These are phyloP conservation scores for Poeciliopsis presidionis DNA, from an alignment of 2,797 vertebrate genomes.

Conservation along the genomic window DNA sequence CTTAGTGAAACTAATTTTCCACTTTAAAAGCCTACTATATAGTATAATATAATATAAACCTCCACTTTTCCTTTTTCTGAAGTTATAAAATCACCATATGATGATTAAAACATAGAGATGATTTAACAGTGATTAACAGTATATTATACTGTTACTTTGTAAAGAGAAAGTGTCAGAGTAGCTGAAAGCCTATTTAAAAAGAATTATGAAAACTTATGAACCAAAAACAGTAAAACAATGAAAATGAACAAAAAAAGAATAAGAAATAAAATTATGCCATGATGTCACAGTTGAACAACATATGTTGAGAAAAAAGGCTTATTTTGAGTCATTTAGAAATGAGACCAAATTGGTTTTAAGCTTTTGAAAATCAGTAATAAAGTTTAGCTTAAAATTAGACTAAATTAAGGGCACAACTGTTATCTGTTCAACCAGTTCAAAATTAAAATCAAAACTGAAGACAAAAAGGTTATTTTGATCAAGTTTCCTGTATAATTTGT, in stretches of 20 bases:
- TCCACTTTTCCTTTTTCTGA: neutral
- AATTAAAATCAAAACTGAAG: too few relatives aligned
- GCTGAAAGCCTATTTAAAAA: neutral
- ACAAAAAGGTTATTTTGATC: too few relatives aligned
- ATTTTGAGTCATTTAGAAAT: too few relatives aligned
- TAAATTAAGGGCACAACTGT: too few relatives aligned
- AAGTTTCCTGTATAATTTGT: too few relatives aligned
- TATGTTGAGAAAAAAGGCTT: too few relatives aligned
- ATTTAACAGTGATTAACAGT: neutral
- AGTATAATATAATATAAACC: neutral
- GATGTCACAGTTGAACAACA: too few relatives aligned
- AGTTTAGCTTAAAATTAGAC: too few relatives aligned
- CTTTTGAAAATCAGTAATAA: too few relatives aligned
- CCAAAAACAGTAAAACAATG: neutral
- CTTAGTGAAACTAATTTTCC: neutral
- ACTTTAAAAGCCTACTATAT: neutral
- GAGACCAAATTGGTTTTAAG: too few relatives aligned
- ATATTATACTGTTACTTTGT: neutral
- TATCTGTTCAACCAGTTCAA: too few relatives aligned
- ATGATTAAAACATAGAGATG: neutral
- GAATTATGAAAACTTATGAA: neutral
- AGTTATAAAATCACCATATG: neutral
- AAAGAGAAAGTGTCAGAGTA: neutral
- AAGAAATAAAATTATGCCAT: too few relatives aligned
- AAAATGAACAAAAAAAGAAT: neutral